Base-by-base conservation (phyloP, 2,113 vertebrate species). In the Hystrix brachyura region DNA sequence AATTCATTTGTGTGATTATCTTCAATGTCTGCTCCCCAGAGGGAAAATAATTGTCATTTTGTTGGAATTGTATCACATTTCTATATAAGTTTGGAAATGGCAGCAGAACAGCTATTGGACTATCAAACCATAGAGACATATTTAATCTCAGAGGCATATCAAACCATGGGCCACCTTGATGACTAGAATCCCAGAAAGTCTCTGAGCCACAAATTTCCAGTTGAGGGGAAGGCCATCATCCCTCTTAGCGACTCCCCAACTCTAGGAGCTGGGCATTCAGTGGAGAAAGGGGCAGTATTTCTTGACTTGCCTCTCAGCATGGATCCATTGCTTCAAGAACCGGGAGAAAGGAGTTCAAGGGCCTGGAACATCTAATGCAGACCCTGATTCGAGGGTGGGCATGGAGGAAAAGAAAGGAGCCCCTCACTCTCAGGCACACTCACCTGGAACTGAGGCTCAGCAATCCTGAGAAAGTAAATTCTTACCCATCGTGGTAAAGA, bases 1-100 rank as follows among this genome's bases (percentile, higher is more conserved):
- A 62, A 93, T 71, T 85, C 87, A 93, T 85, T 79, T 64, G 8
- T 71, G 13, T 79, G 79, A 93, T 83, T 95, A 95, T 43, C 46
- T 15, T 84, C 27, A 85, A 62, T 67, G 85, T 79, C 60, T 46
- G 43, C 23, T 71, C 69, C 62, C 79, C 21, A 85, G 34, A 38
- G 86, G 19, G 19, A 84, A 88, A 69, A 62, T 90, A 79, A 78
- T 93, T 89, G 25, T 62, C 38, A 67, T 93, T 90, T 60, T 79
- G 38, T 79, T 85, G 43, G 14, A 89, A 79, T 32, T 55, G 5
- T 25, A 57, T 95, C 18, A 11, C 10, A 69, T 53, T 92, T 69
- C 34, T 71, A 71, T 29, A 23, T 43, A 93, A 46, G 3, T 60
- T 90, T 71, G 7, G 32, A 32, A 69, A 53, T 10, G 38, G 8